Evolutionary conservation across 2,113 vertebrate species (phyloP).

Genomic region (Peromyscus polionotus): DNA sequence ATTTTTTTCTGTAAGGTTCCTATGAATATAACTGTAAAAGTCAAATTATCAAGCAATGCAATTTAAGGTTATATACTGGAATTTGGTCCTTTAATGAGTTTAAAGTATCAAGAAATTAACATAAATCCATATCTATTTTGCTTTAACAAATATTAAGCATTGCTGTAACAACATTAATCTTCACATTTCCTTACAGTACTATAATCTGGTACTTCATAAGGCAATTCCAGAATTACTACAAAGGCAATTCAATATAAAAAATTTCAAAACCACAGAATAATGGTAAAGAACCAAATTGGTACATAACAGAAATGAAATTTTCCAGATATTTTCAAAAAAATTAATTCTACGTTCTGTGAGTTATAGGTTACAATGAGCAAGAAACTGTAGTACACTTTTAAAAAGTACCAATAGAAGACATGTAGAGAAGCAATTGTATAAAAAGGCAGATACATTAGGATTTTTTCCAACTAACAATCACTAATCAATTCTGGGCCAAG

Average conservation of each 20-base stretch:
- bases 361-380: conserved; percentile 17
- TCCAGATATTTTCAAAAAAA: conserved; percentile 64
- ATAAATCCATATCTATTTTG: conserved; percentile 8
- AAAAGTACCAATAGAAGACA: background rate
- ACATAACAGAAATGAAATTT: conserved; percentile 73
- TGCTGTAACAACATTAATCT: conserved; percentile 56
- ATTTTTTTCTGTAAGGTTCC: conserved; percentile 61
- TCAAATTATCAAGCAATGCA: conserved; percentile 36
- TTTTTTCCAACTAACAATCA: conserved; percentile 35
- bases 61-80: conserved; percentile 9
- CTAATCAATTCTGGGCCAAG: background rate
- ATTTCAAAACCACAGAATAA: conserved; percentile 44
- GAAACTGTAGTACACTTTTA: background rate
- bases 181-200: background rate
- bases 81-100: background rate
- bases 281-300: conserved; percentile 63
- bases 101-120: conserved; percentile 29
- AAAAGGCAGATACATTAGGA: background rate
- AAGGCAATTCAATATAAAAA: conserved; percentile 19
- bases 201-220: background rate
- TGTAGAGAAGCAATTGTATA: background rate
- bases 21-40: conserved; percentile 39
- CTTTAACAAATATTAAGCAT: conserved; percentile 43
- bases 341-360: conserved; percentile 65
- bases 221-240: background rate